Evolutionary conservation across 2,888 invertebrate species (phyloP), one percentile per base, ranked within the genome.

Genomic region (Drosophila pullipes): DNA sequence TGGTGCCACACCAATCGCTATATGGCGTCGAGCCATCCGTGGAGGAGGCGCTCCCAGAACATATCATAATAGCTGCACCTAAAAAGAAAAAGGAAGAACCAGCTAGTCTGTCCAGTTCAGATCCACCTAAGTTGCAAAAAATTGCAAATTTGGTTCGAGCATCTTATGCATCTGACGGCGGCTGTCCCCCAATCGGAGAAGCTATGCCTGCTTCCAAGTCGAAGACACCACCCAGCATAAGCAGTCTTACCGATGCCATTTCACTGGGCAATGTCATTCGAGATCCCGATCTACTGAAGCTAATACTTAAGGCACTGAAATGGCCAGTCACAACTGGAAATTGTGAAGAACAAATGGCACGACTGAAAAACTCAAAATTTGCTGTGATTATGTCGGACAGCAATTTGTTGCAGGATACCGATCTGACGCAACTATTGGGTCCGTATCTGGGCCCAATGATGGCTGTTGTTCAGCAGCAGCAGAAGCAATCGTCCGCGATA

Each of bases 261-360:
- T 84, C 91, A 30, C 76, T 93, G 47, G 93, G 93, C 3, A 91
- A 91, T 68, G 93, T 93, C 7, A 93, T 93, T 33, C 91, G 92
- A 50, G 93, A 93, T 83, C 85, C 91, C 11, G 93, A 93, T 68
- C 81, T 93, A n/a, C 68, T 93, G 13, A 92, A 90, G 62, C 83
- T 93, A n/a, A 93, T 93, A 65, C 76, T 93, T 5, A 93, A 93
- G 71, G 93, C 93, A 0, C 78, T 93, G 0, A 93, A 93, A 78
- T 93, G 93, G 93, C 92, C 93, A 7, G 88, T 90, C 25, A 91
- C 84, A 35, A 78, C 80, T 33, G 86, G 82, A 18, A 93, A 92
- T 39, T 82, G 93, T 58, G 90, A 91, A 3, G 72, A 86, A 59
- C 93, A 93, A 84, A 91, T 93, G 71, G 73, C 90, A 25, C 89